Conservation (phyloP, 2,797 vertebrate species). For the Sebastes matsubarae region DNA sequence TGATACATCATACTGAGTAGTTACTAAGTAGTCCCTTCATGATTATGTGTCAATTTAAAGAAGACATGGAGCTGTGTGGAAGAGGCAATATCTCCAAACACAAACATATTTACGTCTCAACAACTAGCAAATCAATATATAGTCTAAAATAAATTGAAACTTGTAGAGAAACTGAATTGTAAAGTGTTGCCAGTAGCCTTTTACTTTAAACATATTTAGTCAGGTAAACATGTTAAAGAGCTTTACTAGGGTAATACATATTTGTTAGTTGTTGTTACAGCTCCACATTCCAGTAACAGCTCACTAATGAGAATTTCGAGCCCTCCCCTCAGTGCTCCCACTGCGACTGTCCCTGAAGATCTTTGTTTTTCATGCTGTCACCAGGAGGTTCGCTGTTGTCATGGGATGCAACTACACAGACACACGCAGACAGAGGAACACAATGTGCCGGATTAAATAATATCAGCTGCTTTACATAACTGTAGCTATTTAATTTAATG, state of each 20-base stretch:
- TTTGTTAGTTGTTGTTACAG: constrained; percentile 1
- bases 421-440: constrained; percentile 19
- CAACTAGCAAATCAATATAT: neutral
- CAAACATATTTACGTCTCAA: neutral
- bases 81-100: neutral
- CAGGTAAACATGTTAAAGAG: neutral
- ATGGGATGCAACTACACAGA: constrained; percentile 37
- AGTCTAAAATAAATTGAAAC: neutral
- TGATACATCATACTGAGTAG: neutral
- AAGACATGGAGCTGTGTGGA: neutral
- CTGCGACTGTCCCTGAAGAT: constrained; percentile 45
- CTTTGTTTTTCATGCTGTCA: constrained; percentile 74
- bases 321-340: constrained; percentile 4
- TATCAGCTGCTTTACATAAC: neutral
- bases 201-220: neutral
- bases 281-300: constrained; percentile 25
- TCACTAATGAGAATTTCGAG: constrained; percentile 37
- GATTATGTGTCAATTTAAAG: neutral
- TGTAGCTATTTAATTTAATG: neutral
- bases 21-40: neutral
- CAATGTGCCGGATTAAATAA: constrained; percentile 5
- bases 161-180: neutral
- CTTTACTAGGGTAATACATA: neutral
- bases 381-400: constrained; percentile 65
- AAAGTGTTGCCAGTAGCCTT: neutral